Evolutionary conservation across 2,888 invertebrate species (phyloP).

Genomic region (Campopleginae sp.): DNA sequence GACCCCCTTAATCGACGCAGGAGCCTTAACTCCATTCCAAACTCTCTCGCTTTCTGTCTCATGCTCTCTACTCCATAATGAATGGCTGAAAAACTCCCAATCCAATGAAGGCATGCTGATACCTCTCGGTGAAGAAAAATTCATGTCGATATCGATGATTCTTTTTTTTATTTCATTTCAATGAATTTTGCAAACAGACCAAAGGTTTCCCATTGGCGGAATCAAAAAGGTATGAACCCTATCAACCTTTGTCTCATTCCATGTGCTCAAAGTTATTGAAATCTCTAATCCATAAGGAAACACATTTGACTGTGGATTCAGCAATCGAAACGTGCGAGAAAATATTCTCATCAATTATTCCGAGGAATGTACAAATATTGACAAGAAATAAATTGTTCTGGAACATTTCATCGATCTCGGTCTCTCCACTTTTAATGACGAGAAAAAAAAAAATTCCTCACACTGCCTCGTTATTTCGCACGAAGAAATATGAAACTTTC

Average conservation of each 20-base stretch:
- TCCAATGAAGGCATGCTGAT: neutral
- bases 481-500: neutral
- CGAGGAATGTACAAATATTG: neutral
- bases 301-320: neutral
- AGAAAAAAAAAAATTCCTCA: neutral
- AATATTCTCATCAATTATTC: neutral
- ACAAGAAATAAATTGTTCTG: neutral
- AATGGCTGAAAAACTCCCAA: neutral
- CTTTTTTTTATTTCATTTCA: neutral
- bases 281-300: neutral
- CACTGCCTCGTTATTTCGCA: neutral
- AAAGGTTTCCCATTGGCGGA: neutral
- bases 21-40: constrained; percentile 30
- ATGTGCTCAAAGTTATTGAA: neutral
- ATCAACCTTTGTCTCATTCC: neutral
- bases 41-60: neutral
- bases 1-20: constrained; percentile 35
- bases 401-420: neutral
- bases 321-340: neutral
- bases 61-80: neutral
- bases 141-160: neutral
- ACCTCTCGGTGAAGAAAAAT: neutral
- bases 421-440: neutral
- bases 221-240: neutral
- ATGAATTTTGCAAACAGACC: neutral